These are phyloP conservation scores for Eretmocerus hayati DNA, from an alignment of 2,888 invertebrate species.

Conservation along the genomic window DNA sequence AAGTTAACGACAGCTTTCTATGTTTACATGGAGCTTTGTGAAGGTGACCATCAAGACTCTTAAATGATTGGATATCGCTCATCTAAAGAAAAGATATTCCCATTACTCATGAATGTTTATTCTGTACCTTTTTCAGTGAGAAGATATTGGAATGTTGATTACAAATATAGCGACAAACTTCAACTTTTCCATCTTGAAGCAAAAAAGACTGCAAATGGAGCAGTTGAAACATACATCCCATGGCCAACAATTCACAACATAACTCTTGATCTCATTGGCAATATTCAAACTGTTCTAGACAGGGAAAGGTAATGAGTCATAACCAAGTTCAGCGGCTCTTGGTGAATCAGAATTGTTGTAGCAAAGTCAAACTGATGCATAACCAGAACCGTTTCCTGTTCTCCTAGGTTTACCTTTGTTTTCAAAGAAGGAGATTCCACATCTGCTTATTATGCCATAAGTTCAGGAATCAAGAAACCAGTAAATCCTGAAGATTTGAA, in stretches of 20 bases:
- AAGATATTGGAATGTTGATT: constrained; percentile 48
- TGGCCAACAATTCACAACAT: constrained; percentile 41
- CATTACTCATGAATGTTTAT: too few relatives aligned
- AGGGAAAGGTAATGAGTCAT: constrained; percentile 29
- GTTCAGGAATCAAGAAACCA: constrained; percentile 37
- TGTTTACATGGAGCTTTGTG: constrained; percentile 52
- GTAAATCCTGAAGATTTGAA: constrained; percentile 32
- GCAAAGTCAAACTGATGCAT: background rate
- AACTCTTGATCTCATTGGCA: constrained; percentile 43
- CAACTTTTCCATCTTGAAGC: constrained; percentile 47
- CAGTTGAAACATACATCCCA: constrained; percentile 46
- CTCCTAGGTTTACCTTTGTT: constrained; percentile 37
- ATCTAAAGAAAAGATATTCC: too few relatives aligned
- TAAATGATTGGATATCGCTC: background rate
- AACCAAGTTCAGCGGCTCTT: background rate
- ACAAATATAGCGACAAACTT: constrained; percentile 43
- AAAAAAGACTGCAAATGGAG: constrained; percentile 38
- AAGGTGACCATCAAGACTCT: too few relatives aligned
- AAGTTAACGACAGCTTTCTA: constrained; percentile 49
- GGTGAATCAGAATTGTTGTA: background rate
- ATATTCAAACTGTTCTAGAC: constrained; percentile 45
- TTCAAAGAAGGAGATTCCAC: constrained; percentile 41
- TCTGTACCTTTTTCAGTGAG: constrained; percentile 45
- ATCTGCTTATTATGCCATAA: constrained; percentile 38
- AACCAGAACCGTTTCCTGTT: background rate